Percentiles rank a stretch among this genome's conserved stretches.
These are phyloP conservation scores for Aphis gossypii DNA, from an alignment of 1,140 invertebrate genomes.

Conservation along the genomic window DNA sequence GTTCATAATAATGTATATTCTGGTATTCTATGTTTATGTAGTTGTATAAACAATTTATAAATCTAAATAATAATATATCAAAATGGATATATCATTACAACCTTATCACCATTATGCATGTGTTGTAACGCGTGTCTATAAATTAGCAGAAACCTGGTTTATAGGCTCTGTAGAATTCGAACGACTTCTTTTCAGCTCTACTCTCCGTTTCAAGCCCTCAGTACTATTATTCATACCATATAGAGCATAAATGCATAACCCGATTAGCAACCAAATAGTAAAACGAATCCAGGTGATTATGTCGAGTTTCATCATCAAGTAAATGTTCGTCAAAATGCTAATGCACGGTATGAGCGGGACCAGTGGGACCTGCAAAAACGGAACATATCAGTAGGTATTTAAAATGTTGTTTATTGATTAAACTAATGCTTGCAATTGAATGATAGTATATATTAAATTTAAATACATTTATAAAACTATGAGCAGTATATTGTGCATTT, in stretches of 20 bases:
- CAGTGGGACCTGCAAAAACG: conserved; percentile 68
- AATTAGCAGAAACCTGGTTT: neutral
- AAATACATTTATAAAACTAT: too few species aligned
- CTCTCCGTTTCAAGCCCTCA: neutral
- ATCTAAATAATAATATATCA: too few species aligned
- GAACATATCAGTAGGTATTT: neutral
- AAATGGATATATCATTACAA: too few species aligned
- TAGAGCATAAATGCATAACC: conserved; percentile 60
- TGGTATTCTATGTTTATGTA: too few species aligned
- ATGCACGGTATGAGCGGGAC: conserved; percentile 74
- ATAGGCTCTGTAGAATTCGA: neutral
- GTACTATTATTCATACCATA: conserved; percentile 29
- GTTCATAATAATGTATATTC: too few species aligned
- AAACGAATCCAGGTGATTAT: conserved; percentile 74
- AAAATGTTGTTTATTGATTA: neutral
- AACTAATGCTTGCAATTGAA: neutral
- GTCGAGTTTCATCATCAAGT: conserved; percentile 74
- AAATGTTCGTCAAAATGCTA: conserved; percentile 74
- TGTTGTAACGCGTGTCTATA: neutral
- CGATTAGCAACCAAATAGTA: conserved; percentile 69
- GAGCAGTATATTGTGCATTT: too few species aligned
- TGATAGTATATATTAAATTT: too few species aligned
- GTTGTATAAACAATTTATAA: too few species aligned
- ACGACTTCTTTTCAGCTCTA: neutral
- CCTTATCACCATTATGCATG: neutral